phyloP scores from a whole-genome alignment of 2,797 vertebrate species.

The Characodon lateralis region DNA sequence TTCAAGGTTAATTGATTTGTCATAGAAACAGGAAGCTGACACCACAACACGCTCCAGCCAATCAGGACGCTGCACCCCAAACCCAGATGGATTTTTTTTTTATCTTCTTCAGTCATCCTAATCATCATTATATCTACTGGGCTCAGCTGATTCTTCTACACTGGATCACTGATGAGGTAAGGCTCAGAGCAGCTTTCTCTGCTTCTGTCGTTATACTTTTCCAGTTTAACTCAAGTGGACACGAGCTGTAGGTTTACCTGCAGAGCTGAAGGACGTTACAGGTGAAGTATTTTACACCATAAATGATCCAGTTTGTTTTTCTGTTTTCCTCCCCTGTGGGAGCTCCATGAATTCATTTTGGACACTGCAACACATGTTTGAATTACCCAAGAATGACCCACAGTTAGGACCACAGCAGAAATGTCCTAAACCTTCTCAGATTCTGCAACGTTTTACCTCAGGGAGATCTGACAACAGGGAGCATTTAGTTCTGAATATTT shows the following conservation, averaged over 20 bases:
- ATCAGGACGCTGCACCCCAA: slow-evolving; percentile 5
- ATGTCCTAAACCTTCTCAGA: not conserved
- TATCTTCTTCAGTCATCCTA: not conserved
- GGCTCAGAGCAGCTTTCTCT: not conserved
- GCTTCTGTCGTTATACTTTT: not conserved
- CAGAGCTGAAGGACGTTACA: not conserved
- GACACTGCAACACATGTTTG: not conserved
- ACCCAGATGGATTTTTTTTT: not conserved
- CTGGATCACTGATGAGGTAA: slow-evolving; percentile 41
- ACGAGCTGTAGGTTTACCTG: not conserved
- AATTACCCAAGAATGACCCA: too few species aligned
- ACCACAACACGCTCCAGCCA: slow-evolving; percentile 24
- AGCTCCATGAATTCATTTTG: not conserved
- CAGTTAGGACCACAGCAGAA: too few species aligned
- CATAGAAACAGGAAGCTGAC: slow-evolving; percentile 4
- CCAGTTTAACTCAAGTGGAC: not conserved
- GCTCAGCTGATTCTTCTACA: not conserved
- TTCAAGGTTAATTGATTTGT: slow-evolving; percentile 35
- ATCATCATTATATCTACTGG: not conserved
- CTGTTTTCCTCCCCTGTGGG: not conserved
- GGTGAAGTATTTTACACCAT: not conserved
- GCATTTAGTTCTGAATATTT: not conserved
- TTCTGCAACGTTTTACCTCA: not conserved
- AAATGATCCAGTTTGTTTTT: not conserved
- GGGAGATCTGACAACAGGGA: not conserved